phyloP scores from a whole-genome alignment of 2,797 vertebrate species.

The Cossypha caffra region DNA sequence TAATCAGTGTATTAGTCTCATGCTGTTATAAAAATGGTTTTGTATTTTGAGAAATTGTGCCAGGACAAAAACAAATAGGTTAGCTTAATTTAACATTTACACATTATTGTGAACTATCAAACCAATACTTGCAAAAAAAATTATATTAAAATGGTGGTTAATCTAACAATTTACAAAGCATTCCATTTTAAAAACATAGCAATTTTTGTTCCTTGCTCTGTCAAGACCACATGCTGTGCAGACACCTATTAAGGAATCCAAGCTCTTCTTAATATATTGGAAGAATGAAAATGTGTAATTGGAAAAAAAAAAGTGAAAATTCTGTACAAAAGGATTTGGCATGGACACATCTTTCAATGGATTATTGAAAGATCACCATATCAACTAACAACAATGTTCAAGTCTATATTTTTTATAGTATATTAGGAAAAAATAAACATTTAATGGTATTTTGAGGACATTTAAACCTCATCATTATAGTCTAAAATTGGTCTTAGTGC shows the following conservation, averaged over 20 bases:
- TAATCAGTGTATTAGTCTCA: constrained; percentile 64
- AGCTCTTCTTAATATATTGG: constrained; percentile 80
- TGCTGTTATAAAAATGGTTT: constrained; percentile 77
- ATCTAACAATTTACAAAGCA: constrained; percentile 90
- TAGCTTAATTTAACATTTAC: constrained; percentile 79
- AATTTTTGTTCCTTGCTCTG: constrained; percentile 71
- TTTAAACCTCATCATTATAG: neutral
- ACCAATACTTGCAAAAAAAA: constrained; percentile 73
- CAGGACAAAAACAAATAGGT: constrained; percentile 66
- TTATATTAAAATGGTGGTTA: constrained; percentile 86
- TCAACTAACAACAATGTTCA: neutral
- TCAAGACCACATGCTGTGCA: constrained; percentile 76
- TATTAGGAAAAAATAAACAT: neutral
- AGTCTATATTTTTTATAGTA: neutral
- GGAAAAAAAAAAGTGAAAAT: constrained; percentile 83
- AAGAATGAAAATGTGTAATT: constrained; percentile 86
- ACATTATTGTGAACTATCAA: constrained; percentile 55
- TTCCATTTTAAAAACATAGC: constrained; percentile 83
- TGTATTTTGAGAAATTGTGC: constrained; percentile 78
- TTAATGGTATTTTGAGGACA: neutral
- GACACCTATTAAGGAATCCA: constrained; percentile 84
- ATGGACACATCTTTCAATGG: constrained; percentile 8
- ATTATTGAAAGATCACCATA: constrained; percentile 10
- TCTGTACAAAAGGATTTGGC: constrained; percentile 44
- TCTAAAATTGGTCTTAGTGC: neutral